These are phyloP conservation scores for Pantherophis alleghaniensis DNA, from an alignment of 2,797 vertebrate species.

Conservation along the genomic window DNA sequence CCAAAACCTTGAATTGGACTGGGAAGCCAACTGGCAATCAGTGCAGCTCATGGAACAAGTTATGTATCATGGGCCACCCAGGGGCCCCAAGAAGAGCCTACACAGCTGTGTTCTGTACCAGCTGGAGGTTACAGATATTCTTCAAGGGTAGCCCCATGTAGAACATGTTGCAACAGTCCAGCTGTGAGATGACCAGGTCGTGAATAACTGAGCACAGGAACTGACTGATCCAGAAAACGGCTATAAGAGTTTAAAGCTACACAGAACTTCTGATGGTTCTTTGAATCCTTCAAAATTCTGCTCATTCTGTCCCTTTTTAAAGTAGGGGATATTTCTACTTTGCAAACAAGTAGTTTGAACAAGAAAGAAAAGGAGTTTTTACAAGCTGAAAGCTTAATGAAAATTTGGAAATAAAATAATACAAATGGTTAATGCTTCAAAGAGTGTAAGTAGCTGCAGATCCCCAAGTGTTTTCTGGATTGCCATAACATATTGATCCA, in stretches of 20 bases:
- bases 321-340: not conserved
- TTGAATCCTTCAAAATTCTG: not conserved
- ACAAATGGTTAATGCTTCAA: slow-evolving; percentile 30
- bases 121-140: not conserved
- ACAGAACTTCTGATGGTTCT: not conserved
- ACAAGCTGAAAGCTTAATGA: not conserved
- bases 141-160: not conserved
- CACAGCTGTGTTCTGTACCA: not conserved
- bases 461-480: slow-evolving; percentile 34
- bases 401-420: not conserved
- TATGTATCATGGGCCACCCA: not conserved
- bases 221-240: too few species aligned
- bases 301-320: not conserved
- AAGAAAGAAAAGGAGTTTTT: not conserved
- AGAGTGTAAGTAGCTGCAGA: slow-evolving; percentile 35
- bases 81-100: not conserved
- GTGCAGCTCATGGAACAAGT: not conserved
- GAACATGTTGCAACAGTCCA: not conserved
- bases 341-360: not conserved
- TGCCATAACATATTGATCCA: slow-evolving; percentile 30
- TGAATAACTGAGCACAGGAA: not conserved
- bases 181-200: not conserved
- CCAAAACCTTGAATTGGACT: not conserved
- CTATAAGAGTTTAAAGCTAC: not conserved
- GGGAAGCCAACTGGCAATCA: not conserved